Evolutionary conservation across 2,797 vertebrate species (phyloP).

Genomic region (Streptopelia turtur): DNA sequence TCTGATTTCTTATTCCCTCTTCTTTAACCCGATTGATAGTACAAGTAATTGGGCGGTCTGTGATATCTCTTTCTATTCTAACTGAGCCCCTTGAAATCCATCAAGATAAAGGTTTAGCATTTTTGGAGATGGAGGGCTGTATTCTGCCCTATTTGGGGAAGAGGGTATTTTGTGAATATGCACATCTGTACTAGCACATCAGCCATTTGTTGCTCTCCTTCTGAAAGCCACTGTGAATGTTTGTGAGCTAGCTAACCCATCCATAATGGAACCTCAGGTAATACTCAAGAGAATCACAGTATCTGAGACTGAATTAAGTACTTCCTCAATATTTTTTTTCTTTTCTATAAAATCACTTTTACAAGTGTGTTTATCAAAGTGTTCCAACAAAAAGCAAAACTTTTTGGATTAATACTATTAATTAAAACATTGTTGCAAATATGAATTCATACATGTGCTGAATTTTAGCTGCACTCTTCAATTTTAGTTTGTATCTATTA

Average conservation of each 20-base stretch:
- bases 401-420: not conserved
- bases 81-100: not conserved
- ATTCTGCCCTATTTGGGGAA: not conserved
- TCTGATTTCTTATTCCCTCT: not conserved
- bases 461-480: not conserved
- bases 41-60: not conserved
- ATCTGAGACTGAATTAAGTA: not conserved
- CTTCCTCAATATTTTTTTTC: not conserved
- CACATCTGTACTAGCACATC: not conserved
- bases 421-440: not conserved
- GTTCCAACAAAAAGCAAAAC: not conserved
- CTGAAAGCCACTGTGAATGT: not conserved
- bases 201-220: not conserved
- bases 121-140: not conserved
- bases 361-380: not conserved
- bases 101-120: not conserved
- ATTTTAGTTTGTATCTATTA: not conserved
- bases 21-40: not conserved
- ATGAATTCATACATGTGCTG: not conserved
- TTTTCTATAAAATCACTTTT: not conserved
- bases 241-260: not conserved
- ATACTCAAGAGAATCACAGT: not conserved
- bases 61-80: not conserved
- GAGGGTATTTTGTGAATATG: not conserved
- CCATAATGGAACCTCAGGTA: not conserved